Base-by-base conservation (phyloP, 1,140 invertebrate species). In the Drosophila subpulchrella region DNA sequence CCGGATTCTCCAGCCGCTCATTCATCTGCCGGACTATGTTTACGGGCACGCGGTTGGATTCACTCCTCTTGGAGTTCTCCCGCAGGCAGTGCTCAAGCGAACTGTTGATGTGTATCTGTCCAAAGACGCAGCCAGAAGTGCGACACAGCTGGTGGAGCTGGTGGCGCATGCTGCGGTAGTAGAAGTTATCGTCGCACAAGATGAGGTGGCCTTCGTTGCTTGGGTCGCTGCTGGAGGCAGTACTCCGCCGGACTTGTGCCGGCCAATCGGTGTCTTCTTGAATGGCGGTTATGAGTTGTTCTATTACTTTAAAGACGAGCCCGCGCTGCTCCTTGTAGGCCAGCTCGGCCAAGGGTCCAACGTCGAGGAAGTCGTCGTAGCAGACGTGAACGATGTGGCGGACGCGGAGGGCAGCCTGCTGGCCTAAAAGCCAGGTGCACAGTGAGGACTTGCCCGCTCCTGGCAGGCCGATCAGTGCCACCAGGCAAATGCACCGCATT, bases 161-260 rank as follows among this genome's bases (percentile, higher is more conserved):
- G 32, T 84, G 55, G 34, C 91, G 77, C 91, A 91, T 92, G 34
- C 91, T 92, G 54, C 66, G 71, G 58, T 92, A 92, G 53, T 84
- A 91, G 15, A 84, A 80, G 68, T 91, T 91, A 48, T 92, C 91
- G 67, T 92, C 91, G 56, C 89, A 91, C 8, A 92, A 13, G 11
- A 91, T 73, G 1, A 92, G 20, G 27, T 63, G 70, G 7, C 51
- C 51, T 11, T 17, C 13, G 3, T 11, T 32, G 17, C 20, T 55
- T 4, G 2, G 8, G 4, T 20, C 13, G 41, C 30, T 20, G 2
- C 10, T n/a, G 15, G 4, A 17, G 30, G 38, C 13, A 1, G 20
- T 13, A 27, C 27, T 3, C 12, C 27, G 20, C 10, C 17, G 56
- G 6, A 75, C 0, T 17, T 55, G 34, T 1, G 8, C 20, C 0